Evolutionary conservation across 1,140 invertebrate genomes (phyloP), one percentile per base, ranked within the genome.

Genomic region (Papilio helenus): DNA sequence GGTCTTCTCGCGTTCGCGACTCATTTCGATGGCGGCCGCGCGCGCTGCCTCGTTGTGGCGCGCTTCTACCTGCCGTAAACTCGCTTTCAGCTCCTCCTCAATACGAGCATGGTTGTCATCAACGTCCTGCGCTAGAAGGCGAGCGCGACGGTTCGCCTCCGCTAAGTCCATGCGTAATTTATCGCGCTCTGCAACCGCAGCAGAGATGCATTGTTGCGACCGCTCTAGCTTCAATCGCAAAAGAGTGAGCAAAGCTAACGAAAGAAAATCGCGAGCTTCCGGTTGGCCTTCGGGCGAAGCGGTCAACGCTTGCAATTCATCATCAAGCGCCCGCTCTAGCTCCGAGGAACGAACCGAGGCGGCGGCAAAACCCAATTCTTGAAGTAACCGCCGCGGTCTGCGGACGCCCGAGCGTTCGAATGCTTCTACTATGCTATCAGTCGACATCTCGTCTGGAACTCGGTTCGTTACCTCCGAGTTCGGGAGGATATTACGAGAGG

Each of bases 91-190:
- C 39, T 96, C 96, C 80, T 96, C 96, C 91, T 99, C 98, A 84
- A 98, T 95, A 58, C 96, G 95, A 0, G 96, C 95, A 90, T 99
- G 98, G 85, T 97, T 97, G 76, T 99, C 98, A 89, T 99, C 98
- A 1, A 98, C 97, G 92, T 99, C 98, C 80, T 97, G 97, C 2
- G 98, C 98, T 26, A 99, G 91, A 49, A 98, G 85, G 9, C 96
- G 95, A 0, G 97, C 97, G 80, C 98, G 94, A 44, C 97, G 95
- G 85, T 98, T 98, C 0, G 98, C 98, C 84, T 98, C 97, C 12
- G 95, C 92, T 12, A 98, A 95, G 87, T 98, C 97, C 1, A 94
- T 90, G 71, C 96, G 96, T 20, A 99, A 90, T 90, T 98, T 98
- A 68, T 97, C 96, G 97, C 98, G 76, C 89, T 95, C 86, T 82